phyloP scores from a whole-genome alignment of 2,888 invertebrate genomes.

The Drosophila mayaguana region DNA sequence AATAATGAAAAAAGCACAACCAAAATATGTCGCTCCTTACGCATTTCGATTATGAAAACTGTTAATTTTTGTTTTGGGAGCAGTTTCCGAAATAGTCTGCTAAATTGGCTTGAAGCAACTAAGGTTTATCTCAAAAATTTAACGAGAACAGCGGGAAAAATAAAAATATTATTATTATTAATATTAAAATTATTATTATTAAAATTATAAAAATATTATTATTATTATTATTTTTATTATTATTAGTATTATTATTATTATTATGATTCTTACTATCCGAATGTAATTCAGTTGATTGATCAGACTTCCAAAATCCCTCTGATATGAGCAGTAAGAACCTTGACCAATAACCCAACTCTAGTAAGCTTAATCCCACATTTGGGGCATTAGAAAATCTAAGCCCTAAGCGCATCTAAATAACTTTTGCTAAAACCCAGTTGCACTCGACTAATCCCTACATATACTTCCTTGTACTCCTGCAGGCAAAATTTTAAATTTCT shows the following conservation, averaged over 20 bases:
- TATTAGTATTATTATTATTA: no score
- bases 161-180: no score
- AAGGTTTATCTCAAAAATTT: slow-evolving; percentile 5
- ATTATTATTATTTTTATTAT: no score
- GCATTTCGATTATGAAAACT: slow-evolving; percentile 73
- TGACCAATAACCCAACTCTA: not conserved
- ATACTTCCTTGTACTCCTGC: not conserved
- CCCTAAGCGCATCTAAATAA: not conserved
- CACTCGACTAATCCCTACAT: not conserved
- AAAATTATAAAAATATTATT: no score
- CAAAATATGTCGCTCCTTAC: slow-evolving; percentile 50
- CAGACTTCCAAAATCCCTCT: not conserved
- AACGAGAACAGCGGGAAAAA: not conserved
- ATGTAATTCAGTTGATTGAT: not conserved
- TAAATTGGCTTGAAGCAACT: slow-evolving; percentile 13
- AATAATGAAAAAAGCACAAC: slow-evolving; percentile 4
- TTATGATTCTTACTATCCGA: not conserved
- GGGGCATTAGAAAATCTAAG: not conserved
- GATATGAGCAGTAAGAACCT: not conserved
- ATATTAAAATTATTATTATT: no score
- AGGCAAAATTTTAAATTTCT: not conserved
- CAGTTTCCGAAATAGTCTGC: slow-evolving; percentile 46
- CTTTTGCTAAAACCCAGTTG: not conserved
- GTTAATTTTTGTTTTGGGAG: slow-evolving; percentile 72
- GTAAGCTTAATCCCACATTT: not conserved